phyloP scores from a whole-genome alignment of 1,140 invertebrate species.

The Ditylenchus dipsaci region DNA sequence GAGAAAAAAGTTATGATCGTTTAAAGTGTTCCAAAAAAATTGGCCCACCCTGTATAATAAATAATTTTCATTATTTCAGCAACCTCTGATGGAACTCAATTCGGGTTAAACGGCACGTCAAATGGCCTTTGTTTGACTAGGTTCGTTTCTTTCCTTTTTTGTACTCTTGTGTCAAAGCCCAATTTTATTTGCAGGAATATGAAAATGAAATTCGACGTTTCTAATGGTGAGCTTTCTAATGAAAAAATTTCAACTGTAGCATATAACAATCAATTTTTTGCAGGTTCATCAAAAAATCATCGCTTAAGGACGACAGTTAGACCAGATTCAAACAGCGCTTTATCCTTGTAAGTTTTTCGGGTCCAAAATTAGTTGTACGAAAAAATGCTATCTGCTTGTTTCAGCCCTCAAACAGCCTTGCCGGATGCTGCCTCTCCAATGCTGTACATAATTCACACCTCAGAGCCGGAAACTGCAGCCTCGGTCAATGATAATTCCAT shows the following conservation, averaged over 20 bases:
- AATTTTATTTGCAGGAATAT: constrained; percentile 28
- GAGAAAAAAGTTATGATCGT: no score
- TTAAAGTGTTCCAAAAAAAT: no score
- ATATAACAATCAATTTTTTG: neutral
- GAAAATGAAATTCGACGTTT: constrained; percentile 45
- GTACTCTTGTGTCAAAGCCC: no score
- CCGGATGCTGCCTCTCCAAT: neutral
- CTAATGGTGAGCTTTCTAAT: neutral
- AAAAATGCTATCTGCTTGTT: no score
- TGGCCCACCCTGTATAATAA: neutral
- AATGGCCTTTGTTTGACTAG: constrained; percentile 33
- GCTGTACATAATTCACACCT: constrained; percentile 2
- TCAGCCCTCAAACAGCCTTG: neutral
- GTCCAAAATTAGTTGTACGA: no score
- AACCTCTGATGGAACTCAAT: constrained; percentile 40
- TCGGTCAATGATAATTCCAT: neutral
- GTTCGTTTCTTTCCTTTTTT: no score
- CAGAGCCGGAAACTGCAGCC: neutral
- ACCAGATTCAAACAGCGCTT: neutral
- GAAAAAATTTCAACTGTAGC: neutral
- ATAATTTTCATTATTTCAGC: constrained; percentile 26
- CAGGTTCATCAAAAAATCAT: neutral
- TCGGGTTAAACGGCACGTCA: constrained; percentile 32
- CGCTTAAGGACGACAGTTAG: neutral
- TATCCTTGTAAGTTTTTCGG: neutral